Evolutionary conservation across 2,888 invertebrate genomes (phyloP), one percentile per base, ranked within the genome.

Genomic region (Eristalis intricaria): DNA sequence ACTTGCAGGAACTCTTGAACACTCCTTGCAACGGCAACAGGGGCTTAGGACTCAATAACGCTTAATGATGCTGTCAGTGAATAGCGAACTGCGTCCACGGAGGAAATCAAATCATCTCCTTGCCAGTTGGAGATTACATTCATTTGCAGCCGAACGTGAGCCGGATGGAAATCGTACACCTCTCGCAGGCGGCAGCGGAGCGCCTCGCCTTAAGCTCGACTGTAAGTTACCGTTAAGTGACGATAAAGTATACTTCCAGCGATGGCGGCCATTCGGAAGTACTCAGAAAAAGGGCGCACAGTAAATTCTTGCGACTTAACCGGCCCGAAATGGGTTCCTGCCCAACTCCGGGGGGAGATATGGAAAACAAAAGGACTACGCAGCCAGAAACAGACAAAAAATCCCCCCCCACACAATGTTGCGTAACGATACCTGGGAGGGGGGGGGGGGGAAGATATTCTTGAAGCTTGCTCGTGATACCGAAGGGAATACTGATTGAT

Each of bases 401-500:
- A 5, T 7, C 32, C 32, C 32, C 32, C 8, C 4, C 13, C n/a
- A 1, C 40, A 61, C 63, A 60, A 79, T 35, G n/a, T 66, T 58
- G 68, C 63, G 64, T 83, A 78, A 83, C 63, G 78, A 26, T 64
- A 64, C 68, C 78, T 69, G 66, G 23, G 26, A 43, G 43, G 23
- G 58, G n/a, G 0, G 29, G 26, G 3, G 50, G 19, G 61, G 29
- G 63, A n/a, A n/a, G 64, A 0, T 32, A 50, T 56, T 22, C 56
- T 43, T 70, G 10, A 43, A 69, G 26, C 58, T 64, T 29, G 40
- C 65, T 75, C 69, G 66, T 32, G 38, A 63, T 38, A 71, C 80
- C 80, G n/a, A 63, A 1, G 80, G 80, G 76, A 80, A 56, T 84
- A 61, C 76, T 84, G 84, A 84, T 84, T 84, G 84, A 84, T 84